A percentile compares a stretch with the other conserved stretches of the same genome.
Evolutionary conservation across 2,888 invertebrate species (phyloP).

Genomic region (Eupithecia insigniata): DNA sequence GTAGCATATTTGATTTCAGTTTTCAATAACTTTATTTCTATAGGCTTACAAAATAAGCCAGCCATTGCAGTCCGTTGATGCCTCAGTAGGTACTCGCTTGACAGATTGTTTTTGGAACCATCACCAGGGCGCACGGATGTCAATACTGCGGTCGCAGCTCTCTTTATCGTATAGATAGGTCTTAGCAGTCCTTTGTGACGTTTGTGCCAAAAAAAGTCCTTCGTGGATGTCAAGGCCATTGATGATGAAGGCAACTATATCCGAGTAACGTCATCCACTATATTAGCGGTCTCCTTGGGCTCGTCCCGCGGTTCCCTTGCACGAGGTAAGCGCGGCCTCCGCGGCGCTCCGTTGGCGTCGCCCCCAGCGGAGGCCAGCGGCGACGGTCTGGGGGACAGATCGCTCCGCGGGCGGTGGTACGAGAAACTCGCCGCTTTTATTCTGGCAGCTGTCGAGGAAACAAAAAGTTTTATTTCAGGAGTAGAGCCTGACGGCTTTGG

Average conservation of each 20-base stretch:
- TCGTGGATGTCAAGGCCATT: not conserved
- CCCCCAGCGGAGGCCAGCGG: slow-evolving; percentile 52
- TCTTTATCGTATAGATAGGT: not conserved
- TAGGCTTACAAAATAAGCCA: too few relatives aligned
- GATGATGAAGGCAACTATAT: slow-evolving; percentile 55
- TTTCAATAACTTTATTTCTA: too few relatives aligned
- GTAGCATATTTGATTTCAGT: too few relatives aligned
- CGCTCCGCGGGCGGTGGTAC: slow-evolving; percentile 52
- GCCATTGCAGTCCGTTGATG: too few relatives aligned
- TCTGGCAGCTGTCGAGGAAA: slow-evolving; percentile 29
- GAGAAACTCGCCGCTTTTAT: slow-evolving; percentile 43
- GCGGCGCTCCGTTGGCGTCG: slow-evolving; percentile 54
- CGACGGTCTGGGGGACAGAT: slow-evolving; percentile 61
- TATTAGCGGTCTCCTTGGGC: slow-evolving; percentile 48
- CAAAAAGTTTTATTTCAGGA: not conserved
- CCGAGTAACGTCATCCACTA: slow-evolving; percentile 62
- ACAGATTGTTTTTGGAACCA: not conserved
- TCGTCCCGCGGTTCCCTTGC: not conserved
- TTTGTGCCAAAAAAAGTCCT: not conserved
- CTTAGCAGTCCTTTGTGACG: not conserved
- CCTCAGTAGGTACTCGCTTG: too few relatives aligned
- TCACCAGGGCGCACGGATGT: not conserved
- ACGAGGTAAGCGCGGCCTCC: slow-evolving; percentile 21
- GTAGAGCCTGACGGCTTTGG: not conserved
- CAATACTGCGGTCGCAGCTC: not conserved